Conservation (phyloP, 1,140 invertebrate genomes). For the Mamestra configurata region DNA sequence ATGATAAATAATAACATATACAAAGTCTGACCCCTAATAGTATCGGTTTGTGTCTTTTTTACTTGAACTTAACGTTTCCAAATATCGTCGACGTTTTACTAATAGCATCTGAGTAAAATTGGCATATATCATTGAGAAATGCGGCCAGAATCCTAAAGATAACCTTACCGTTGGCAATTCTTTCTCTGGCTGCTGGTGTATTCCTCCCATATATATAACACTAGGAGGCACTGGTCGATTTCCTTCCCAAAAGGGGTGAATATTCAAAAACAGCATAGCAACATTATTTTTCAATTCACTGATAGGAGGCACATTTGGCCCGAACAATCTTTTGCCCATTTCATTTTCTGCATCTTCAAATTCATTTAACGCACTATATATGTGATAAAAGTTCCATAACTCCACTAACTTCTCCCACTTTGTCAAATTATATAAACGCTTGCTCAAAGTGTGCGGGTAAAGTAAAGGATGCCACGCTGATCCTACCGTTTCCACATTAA, state of each 20-base stretch:
- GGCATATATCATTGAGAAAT: no score
- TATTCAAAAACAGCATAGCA: slow-evolving; percentile 88
- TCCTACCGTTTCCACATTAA: slow-evolving; percentile 57
- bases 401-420: slow-evolving; percentile 60
- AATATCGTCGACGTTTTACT: no score
- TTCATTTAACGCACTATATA: slow-evolving; percentile 34
- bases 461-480: slow-evolving; percentile 58
- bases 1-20: no score
- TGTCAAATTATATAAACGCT: slow-evolving; percentile 57
- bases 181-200: slow-evolving; percentile 82
- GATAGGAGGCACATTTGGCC: slow-evolving; percentile 62
- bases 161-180: slow-evolving; percentile 77
- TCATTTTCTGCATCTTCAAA: slow-evolving; percentile 39
- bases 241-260: slow-evolving; percentile 86
- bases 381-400: slow-evolving; percentile 38
- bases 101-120: no score
- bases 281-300: slow-evolving; percentile 63
- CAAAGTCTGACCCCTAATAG: no score
- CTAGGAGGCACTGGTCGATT: slow-evolving; percentile 56
- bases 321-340: slow-evolving; percentile 57
- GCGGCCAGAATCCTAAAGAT: no score
- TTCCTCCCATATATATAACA: slow-evolving; percentile 89
- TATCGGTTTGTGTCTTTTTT: no score
- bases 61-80: no score
- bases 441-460: slow-evolving; percentile 51